A percentile compares a stretch with the other conserved stretches of the same genome.
phyloP scores from a whole-genome alignment of 2,113 vertebrate species.

The Acinonyx jubatus region DNA sequence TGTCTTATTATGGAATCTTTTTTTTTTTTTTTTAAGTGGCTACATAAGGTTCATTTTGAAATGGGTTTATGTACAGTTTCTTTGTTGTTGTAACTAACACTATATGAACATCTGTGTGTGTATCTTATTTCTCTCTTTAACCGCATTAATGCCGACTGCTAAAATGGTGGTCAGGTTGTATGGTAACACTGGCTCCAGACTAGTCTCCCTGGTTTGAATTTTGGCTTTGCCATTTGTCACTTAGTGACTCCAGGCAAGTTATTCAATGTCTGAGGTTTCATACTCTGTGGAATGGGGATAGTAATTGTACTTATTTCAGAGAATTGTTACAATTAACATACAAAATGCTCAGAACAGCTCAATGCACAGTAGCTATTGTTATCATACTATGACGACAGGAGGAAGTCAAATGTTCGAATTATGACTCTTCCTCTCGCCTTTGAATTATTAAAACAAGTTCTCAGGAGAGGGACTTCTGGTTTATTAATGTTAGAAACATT shows the following conservation, averaged over 20 bases:
- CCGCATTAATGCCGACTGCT: neutral
- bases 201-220: neutral
- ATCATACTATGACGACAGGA: neutral
- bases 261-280: neutral
- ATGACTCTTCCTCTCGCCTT: neutral
- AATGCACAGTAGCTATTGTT: neutral
- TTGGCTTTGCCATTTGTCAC: neutral
- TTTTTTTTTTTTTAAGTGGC: neutral
- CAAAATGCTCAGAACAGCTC: neutral
- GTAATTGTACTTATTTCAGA: neutral
- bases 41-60: neutral
- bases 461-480: neutral
- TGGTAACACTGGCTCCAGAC: neutral
- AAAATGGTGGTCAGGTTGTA: neutral
- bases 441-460: slow-evolving; percentile 32
- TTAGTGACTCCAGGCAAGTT: neutral
- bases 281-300: neutral
- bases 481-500: neutral
- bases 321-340: neutral
- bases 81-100: neutral
- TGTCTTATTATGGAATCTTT: neutral
- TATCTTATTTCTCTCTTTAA: neutral
- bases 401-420: neutral
- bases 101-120: neutral
- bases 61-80: neutral